Conservation (phyloP, 2,797 vertebrate species). For the Gallinago solitaria region DNA sequence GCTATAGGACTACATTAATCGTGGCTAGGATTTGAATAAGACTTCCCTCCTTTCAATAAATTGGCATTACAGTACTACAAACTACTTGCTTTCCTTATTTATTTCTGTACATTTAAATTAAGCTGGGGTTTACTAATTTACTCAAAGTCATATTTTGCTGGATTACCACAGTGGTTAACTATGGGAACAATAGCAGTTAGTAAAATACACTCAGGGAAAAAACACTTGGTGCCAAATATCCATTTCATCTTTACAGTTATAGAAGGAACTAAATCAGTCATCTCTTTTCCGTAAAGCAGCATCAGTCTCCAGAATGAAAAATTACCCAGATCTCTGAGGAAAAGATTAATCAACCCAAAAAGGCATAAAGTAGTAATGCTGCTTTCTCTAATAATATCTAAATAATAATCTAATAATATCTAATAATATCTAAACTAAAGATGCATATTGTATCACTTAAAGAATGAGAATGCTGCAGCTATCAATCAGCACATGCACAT, state of each 20-base stretch:
- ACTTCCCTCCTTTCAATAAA: background rate
- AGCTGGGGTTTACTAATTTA: background rate
- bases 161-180: background rate
- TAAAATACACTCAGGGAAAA: background rate
- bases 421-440: background rate
- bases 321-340: background rate
- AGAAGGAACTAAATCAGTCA: background rate
- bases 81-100: background rate
- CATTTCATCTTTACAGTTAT: background rate
- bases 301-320: background rate
- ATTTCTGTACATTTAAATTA: background rate
- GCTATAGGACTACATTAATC: background rate
- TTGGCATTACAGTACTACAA: background rate
- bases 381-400: background rate
- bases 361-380: background rate
- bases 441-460: background rate
- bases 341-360: background rate
- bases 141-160: background rate
- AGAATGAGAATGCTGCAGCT: background rate
- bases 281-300: background rate
- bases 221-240: background rate
- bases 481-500: background rate
- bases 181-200: background rate
- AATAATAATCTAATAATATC: too few relatives aligned
- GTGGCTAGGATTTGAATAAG: background rate